phyloP scores from a whole-genome alignment of 2,113 vertebrate species.

The Chaenogobius annularis region DNA sequence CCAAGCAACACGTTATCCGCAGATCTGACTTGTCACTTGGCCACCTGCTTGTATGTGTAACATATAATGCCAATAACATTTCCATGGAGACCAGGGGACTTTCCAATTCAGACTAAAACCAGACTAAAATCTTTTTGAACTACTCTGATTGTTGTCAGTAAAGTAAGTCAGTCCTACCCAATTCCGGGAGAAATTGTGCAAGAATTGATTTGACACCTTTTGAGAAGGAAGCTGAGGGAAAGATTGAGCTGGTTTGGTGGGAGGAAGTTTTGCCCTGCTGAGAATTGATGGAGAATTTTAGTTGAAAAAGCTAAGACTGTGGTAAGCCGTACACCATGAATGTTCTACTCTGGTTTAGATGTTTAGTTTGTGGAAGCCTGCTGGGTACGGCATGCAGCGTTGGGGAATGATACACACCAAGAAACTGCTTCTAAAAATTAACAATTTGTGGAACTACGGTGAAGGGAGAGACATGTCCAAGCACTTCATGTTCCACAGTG shows the following conservation, averaged over 20 bases:
- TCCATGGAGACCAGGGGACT: too few relatives aligned
- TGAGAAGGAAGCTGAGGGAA: background rate
- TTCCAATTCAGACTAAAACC: too few relatives aligned
- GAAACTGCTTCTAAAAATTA: background rate
- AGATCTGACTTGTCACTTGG: too few relatives aligned
- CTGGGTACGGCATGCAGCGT: background rate
- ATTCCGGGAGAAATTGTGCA: background rate
- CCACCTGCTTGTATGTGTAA: too few relatives aligned
- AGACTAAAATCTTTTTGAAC: too few relatives aligned
- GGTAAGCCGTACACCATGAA: conserved; percentile 13
- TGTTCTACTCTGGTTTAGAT: conserved; percentile 19
- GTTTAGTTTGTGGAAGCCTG: background rate
- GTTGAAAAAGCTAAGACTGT: conserved; percentile 8
- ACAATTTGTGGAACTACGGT: background rate
- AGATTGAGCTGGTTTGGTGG: background rate
- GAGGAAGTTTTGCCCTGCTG: background rate
- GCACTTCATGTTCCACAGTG: too few relatives aligned
- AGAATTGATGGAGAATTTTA: conserved; percentile 7
- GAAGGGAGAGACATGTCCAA: background rate
- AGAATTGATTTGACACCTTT: background rate
- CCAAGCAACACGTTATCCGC: too few relatives aligned
- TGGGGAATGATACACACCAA: background rate
- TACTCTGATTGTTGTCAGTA: background rate
- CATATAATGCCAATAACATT: too few relatives aligned
- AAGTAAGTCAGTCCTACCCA: background rate